phyloP scores from a whole-genome alignment of 2,888 invertebrate species.

The Diplazon laetatorius region DNA sequence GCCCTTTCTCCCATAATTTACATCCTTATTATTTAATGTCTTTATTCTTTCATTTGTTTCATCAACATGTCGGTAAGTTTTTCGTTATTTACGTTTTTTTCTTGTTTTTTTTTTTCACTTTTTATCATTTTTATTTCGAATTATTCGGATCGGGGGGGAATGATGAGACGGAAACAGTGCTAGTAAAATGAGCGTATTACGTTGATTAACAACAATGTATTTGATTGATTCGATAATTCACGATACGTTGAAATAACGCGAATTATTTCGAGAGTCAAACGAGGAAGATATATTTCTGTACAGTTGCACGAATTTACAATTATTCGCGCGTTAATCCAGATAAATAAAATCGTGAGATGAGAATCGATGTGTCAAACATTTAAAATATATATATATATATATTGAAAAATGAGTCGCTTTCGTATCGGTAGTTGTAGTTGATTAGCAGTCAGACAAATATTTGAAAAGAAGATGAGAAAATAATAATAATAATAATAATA shows the following conservation, averaged over 20 bases:
- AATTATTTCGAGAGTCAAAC: constrained; percentile 24
- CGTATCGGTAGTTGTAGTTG: constrained; percentile 68
- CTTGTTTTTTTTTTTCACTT: constrained; percentile 26
- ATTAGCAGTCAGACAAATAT: constrained; percentile 69
- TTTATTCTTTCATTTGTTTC: neutral
- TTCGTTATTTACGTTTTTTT: neutral
- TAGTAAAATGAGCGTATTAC: constrained; percentile 31
- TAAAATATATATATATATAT: neutral
- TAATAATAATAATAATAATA: neutral
- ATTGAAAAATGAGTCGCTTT: constrained; percentile 66
- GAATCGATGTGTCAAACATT: constrained; percentile 50
- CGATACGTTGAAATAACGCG: constrained; percentile 47
- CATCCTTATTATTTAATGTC: neutral
- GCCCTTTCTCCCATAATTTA: neutral
- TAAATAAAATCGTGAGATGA: constrained; percentile 24
- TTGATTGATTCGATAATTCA: constrained; percentile 45
- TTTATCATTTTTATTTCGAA: no score
- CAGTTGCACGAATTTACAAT: constrained; percentile 28
- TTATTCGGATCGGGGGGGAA: neutral
- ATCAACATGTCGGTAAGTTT: constrained; percentile 35
- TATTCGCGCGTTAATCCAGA: constrained; percentile 2
- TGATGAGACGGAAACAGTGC: neutral
- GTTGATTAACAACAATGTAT: constrained; percentile 28
- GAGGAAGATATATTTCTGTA: constrained; percentile 47
- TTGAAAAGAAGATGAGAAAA: constrained; percentile 15